These are phyloP conservation scores for Petroica traversi DNA, from an alignment of 2,113 vertebrate genomes.

Conservation along the genomic window DNA sequence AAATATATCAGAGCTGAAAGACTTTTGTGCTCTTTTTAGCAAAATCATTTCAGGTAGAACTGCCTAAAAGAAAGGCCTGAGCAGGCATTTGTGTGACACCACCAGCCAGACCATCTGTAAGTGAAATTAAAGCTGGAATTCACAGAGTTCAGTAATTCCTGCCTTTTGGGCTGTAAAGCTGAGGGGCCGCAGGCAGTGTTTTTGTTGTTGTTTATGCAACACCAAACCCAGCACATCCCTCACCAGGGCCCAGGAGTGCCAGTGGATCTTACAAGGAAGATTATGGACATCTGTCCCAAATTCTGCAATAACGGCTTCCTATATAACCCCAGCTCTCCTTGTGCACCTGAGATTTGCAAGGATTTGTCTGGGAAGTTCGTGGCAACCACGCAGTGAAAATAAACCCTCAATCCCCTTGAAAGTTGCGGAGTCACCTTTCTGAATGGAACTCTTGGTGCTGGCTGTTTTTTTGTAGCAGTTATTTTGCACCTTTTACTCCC, in stretches of 20 bases:
- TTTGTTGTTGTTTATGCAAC: not conserved
- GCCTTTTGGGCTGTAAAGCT: not conserved
- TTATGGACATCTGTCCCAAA: not conserved
- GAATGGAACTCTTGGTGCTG: not conserved
- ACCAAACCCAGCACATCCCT: not conserved
- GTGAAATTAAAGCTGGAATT: slow-evolving; percentile 9
- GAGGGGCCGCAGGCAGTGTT: not conserved
- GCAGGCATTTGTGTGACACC: not conserved
- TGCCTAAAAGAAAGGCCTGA: not conserved
- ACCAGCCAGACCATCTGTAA: not conserved
- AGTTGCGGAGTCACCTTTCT: not conserved
- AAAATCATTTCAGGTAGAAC: not conserved
- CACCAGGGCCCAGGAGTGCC: not conserved
- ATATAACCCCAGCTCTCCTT: not conserved
- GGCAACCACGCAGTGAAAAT: not conserved
- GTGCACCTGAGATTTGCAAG: not conserved
- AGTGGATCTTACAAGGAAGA: not conserved
- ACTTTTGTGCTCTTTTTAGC: not conserved
- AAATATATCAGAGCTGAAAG: not conserved
- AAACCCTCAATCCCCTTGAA: not conserved
- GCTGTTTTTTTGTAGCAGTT: not conserved
- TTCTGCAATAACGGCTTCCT: not conserved
- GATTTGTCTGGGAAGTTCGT: not conserved
- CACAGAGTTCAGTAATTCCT: not conserved
- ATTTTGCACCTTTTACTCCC: not conserved